Conservation (phyloP, 1,140 invertebrate genomes). For the Ceratoteleas bidentatus region DNA sequence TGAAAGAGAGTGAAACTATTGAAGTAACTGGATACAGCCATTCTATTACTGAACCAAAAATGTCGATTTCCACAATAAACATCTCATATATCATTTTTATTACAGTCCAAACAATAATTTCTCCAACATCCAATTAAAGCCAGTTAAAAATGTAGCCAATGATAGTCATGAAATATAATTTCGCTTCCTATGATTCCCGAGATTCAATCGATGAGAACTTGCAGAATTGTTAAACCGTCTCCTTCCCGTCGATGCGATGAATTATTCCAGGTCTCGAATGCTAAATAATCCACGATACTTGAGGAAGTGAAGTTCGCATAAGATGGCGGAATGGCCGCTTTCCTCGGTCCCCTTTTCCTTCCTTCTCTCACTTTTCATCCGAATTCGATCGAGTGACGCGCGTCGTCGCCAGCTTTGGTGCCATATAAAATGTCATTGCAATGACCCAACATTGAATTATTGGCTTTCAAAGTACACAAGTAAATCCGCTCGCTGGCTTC, state of each 20-base stretch:
- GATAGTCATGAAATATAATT: too few relatives aligned
- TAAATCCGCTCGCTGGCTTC: slow-evolving; percentile 77
- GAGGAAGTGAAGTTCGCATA: slow-evolving; percentile 35
- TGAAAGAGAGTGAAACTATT: too few relatives aligned
- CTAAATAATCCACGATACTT: slow-evolving; percentile 52
- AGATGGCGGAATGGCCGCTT: slow-evolving; percentile 20
- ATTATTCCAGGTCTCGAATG: slow-evolving; percentile 31
- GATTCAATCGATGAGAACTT: too few relatives aligned
- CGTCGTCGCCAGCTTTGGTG: slow-evolving; percentile 43
- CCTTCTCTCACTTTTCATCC: slow-evolving; percentile 35
- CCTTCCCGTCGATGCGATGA: slow-evolving; percentile 28
- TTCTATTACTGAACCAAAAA: too few relatives aligned
- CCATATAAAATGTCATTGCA: slow-evolving; percentile 74
- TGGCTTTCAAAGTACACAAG: slow-evolving; percentile 77
- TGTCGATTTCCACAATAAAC: too few relatives aligned
- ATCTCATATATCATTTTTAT: too few relatives aligned
- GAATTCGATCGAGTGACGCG: slow-evolving; percentile 53
- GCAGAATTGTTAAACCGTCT: too few relatives aligned
- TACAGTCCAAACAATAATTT: too few relatives aligned
- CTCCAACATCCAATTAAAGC: too few relatives aligned
- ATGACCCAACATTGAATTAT: slow-evolving; percentile 79
- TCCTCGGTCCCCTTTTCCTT: not conserved
- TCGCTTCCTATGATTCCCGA: too few relatives aligned
- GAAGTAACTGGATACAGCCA: too few relatives aligned
- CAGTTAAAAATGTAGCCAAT: too few relatives aligned